Evolutionary conservation across 2,888 invertebrate genomes (phyloP).

Genomic region (Amblyjoppa proteus): DNA sequence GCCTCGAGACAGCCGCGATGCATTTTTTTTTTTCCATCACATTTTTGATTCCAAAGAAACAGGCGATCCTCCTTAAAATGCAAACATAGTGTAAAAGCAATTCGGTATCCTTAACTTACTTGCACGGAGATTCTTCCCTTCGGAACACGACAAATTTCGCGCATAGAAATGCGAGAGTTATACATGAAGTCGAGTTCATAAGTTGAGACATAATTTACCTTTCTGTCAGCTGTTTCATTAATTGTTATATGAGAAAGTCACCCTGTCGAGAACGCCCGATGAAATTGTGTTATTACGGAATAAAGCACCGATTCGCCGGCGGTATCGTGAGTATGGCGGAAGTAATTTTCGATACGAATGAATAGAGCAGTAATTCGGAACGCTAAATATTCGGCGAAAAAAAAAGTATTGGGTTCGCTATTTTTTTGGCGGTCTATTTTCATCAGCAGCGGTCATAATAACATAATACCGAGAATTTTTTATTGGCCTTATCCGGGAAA

Average conservation of each 20-base stretch:
- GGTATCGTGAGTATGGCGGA: constrained; percentile 31
- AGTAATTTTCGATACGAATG: constrained; percentile 42
- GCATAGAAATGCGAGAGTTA: not conserved
- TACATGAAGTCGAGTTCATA: not conserved
- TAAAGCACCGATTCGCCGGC: not conserved
- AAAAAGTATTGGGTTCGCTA: not conserved
- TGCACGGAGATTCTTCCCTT: not conserved
- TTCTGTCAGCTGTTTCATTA: not conserved
- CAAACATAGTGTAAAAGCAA: too few species aligned
- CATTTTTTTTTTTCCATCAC: too few species aligned
- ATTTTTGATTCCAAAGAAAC: too few species aligned
- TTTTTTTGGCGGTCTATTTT: not conserved
- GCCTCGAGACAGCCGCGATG: too few species aligned
- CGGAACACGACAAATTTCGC: not conserved
- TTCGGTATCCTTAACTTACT: not conserved
- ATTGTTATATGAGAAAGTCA: not conserved
- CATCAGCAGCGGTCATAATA: not conserved
- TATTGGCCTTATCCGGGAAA: not conserved
- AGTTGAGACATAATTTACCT: not conserved
- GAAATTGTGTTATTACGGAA: constrained; percentile 22
- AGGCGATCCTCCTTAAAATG: too few species aligned
- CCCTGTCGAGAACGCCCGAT: constrained; percentile 6
- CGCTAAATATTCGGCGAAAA: not conserved
- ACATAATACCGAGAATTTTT: not conserved
- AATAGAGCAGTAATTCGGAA: constrained; percentile 44